phyloP scores from a whole-genome alignment of 2,113 vertebrate genomes.

The Rhabdomys dilectus region DNA sequence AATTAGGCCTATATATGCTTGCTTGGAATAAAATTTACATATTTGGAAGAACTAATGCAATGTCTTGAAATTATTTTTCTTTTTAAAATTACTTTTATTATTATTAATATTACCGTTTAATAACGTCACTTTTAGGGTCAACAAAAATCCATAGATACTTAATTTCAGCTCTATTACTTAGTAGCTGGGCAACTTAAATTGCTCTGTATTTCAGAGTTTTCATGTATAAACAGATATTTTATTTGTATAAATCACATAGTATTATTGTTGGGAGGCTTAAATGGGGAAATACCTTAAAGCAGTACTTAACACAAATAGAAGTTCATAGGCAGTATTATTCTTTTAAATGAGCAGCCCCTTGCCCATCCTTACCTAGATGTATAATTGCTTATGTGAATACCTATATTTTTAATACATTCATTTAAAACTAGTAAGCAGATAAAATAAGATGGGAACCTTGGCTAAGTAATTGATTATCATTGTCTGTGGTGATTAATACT shows the following conservation, averaged over 20 bases:
- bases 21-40: conserved; percentile 55
- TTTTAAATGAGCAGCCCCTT: not conserved
- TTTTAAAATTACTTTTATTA: conserved; percentile 16
- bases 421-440: not conserved
- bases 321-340: conserved; percentile 8
- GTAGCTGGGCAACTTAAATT: conserved; percentile 11
- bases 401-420: not conserved
- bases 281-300: not conserved
- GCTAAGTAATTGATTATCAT: conserved; percentile 33
- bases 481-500: not conserved
- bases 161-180: conserved; percentile 40
- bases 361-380: not conserved
- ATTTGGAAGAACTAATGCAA: conserved; percentile 47
- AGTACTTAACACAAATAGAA: conserved; percentile 20
- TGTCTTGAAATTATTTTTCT: conserved; percentile 45
- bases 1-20: conserved; percentile 20
- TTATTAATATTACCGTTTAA: not conserved
- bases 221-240: conserved; percentile 19
- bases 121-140: not conserved
- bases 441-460: not conserved
- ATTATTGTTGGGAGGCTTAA: conserved; percentile 25
- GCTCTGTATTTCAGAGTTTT: conserved; percentile 22
- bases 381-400: conserved; percentile 5
- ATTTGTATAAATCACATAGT: not conserved
- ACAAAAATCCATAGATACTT: not conserved